Conservation (phyloP, 2,113 vertebrate species). For the Zosterops borbonicus region DNA sequence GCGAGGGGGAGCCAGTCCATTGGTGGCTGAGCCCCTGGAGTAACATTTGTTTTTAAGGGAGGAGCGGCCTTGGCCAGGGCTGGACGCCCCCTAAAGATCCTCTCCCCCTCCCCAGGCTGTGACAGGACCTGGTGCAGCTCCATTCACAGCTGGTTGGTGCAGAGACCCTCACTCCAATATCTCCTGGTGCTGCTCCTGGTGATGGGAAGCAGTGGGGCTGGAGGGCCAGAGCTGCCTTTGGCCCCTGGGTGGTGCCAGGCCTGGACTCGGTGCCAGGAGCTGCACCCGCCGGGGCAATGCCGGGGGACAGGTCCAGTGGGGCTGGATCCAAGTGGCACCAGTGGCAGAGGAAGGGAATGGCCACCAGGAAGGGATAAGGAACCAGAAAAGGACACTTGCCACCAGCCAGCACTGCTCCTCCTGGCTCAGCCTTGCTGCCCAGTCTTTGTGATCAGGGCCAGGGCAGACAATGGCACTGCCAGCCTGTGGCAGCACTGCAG, state of each 20-base stretch:
- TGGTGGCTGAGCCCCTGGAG: accelerated
- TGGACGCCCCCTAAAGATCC: neutral
- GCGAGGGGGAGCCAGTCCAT: accelerated
- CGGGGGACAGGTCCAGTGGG: accelerated
- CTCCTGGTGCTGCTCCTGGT: accelerated
- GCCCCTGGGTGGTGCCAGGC: neutral
- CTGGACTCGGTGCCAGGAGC: neutral
- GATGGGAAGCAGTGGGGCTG: accelerated
- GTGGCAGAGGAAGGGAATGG: accelerated
- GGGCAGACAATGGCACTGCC: neutral
- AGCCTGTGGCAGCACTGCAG: accelerated
- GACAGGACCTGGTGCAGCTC: neutral
- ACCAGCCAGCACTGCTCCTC: neutral
- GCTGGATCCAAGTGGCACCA: neutral
- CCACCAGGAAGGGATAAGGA: neutral
- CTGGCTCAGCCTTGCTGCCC: accelerated
- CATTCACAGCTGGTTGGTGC: accelerated
- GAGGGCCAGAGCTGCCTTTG: neutral
- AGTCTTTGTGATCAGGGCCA: neutral
- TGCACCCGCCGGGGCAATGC: accelerated
- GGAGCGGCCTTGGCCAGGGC: neutral
- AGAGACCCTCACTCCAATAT: neutral
- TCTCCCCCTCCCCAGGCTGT: accelerated
- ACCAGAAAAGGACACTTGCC: neutral
- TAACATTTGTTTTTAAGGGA: neutral